Base-by-base conservation (phyloP, 2,888 invertebrate genomes). In the Xylophagus ater region DNA sequence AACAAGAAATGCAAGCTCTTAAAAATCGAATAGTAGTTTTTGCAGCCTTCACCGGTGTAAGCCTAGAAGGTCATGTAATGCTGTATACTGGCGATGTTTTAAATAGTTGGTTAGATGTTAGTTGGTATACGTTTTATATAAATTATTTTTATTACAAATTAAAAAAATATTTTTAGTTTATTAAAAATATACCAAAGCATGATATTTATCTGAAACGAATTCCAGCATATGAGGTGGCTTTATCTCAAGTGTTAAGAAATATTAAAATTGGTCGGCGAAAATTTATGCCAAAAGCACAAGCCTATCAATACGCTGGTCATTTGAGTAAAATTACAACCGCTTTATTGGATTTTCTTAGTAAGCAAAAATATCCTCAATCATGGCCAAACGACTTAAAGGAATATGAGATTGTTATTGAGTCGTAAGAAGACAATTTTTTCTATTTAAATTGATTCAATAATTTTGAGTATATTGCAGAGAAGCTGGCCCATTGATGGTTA, bases 11-110 rank as follows among this genome's bases (percentile, higher is more conserved):
- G 76, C 56, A 65, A 34, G 71, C 76, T 49, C 67, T 92, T 45
- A 72, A 72, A 65, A 76, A 77, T 47, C 73, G 88, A 49, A 79
- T 75, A 15, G 70, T 94, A 41, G 83, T 88, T 3, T 81, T 94
- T 66, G 87, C 89, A 2, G 81, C 81, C 50, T 86, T 87, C 53
- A 92, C 92, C 3, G 94, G 94, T 10, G 82, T 94, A 5, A 88
- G 84, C 58, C 69, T 92, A 33, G 86, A 90, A 54, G 93, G 94
- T 0, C 81, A 88, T 53, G 78, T 94, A 7, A 83, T 85, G 69
- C 72, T 94, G 1, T 90, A 84, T 57, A 90, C 87, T 49, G 90
- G 88, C 24, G 93, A 94, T 72, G 93, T 94, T 24, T 71, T 90
- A 42, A 80, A 86, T 55, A 89, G 88, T 66, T 94, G 94, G 94